Base-by-base conservation (phyloP, 2,797 vertebrate genomes). In the Brotogeris chrysoptera region DNA sequence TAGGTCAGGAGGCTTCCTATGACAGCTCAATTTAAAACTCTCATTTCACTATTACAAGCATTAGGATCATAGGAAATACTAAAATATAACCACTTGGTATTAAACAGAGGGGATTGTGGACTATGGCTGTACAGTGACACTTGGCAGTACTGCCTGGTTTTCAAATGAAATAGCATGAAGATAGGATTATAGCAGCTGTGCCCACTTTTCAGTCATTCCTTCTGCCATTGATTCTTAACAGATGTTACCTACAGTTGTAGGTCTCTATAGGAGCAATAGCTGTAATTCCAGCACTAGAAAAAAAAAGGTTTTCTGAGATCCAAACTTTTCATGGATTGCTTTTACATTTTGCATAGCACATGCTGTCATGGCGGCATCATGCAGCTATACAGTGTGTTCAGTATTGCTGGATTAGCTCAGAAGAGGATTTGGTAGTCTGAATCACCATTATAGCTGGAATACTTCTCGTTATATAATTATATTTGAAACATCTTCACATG, bases 21-120 rank as follows among this genome's bases (percentile, higher is more conserved):
- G 66, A 90, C 69, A 90, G 79, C 81, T 95, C 86, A 72, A 38
- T 92, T 96, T 89, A 81, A 95, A 96, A 65, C 84, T 86, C 78
- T 85, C 52, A 92, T 97, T 96, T 96, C 93, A 88, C 59, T 90
- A 77, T 93, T 94, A 70, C 30, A 83, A 85, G 52, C 88, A 81
- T 94, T 91, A 88, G 52, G 68, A 88, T 93, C 59, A 70, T 25
- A 82, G 65, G 52, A 46, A 86, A 69, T 71, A 76, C 79, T 86
- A 91, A 82, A 72, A 91, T 43, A 36, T 41, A 80, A 82, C n/a
- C 64, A 76, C 57, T 82, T 69, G 82, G 47, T 82, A 61, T 93
- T 92, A 94, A 92, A 93, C 30, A 83, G 73, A 74, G 52, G 14
- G 24, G 11, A 5, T 30, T 87, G 70, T 82, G 73, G 43, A n/a